Conservation (phyloP, 2,888 invertebrate genomes). For the Rugalucina vietnamica region DNA sequence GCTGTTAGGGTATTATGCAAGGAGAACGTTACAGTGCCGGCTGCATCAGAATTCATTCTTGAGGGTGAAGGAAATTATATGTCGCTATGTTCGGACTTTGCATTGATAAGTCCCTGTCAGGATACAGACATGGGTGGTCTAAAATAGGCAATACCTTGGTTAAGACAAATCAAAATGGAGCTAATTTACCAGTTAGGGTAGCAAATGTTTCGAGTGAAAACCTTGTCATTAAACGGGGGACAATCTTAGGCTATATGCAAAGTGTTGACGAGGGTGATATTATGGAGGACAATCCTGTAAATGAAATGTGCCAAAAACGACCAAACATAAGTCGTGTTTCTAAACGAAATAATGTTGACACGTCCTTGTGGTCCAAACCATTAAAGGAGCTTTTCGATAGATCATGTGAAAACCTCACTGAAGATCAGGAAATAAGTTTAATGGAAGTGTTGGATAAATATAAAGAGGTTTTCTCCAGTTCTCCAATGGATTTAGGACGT, state of each 20-base stretch:
- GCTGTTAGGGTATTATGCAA: constrained; percentile 9
- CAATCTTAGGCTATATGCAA: constrained; percentile 7
- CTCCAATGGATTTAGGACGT: constrained; percentile 22
- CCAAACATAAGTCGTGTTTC: background rate
- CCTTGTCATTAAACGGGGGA: background rate
- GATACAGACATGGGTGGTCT: constrained; percentile 16
- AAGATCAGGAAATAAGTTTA: background rate
- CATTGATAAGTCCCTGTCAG: too few relatives aligned
- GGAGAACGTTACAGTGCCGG: too few relatives aligned
- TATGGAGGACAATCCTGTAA: background rate
- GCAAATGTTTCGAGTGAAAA: constrained; percentile 1
- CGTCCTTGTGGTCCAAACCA: background rate
- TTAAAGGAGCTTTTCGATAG: constrained; percentile 10
- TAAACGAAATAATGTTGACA: background rate
- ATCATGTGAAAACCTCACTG: background rate
- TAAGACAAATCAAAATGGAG: background rate
- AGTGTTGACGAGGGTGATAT: background rate
- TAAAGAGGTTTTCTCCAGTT: constrained; percentile 15
- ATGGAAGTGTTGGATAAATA: background rate
- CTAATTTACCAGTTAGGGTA: background rate
- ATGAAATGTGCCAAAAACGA: background rate
- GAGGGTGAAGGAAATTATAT: too few relatives aligned
- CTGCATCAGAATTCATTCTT: too few relatives aligned
- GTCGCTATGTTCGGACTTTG: too few relatives aligned
- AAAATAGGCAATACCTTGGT: background rate